Conservation (phyloP, 2,113 vertebrate genomes). For the Thinocorus orbignyianus region DNA sequence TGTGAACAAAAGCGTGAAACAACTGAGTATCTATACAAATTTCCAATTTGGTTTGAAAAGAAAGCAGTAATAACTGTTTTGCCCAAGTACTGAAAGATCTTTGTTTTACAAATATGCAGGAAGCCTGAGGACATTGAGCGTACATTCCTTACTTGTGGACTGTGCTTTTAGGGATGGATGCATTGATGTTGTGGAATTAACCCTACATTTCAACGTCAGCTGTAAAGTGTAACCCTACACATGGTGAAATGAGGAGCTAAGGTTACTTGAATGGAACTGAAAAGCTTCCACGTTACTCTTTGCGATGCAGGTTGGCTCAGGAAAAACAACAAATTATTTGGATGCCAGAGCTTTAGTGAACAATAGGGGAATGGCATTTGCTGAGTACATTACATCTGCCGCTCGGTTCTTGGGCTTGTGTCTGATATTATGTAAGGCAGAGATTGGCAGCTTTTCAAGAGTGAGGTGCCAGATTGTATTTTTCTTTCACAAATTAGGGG, state of each 20-base stretch:
- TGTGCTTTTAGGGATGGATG: background rate
- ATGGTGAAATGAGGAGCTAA: background rate
- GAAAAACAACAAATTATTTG: background rate
- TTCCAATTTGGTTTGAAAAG: background rate
- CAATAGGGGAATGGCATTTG: background rate
- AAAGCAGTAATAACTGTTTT: background rate
- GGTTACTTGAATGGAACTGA: background rate
- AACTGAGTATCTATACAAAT: background rate
- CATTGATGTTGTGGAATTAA: background rate
- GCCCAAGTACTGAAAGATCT: background rate
- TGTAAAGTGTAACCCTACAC: rapidly evolving
- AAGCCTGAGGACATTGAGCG: background rate
- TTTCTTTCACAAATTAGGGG: constrained; percentile 41
- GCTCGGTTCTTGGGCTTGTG: background rate
- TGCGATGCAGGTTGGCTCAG: background rate
- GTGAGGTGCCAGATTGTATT: constrained; percentile 20
- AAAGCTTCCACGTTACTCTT: background rate
- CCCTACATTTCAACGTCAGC: background rate
- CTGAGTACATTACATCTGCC: background rate
- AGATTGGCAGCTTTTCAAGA: constrained; percentile 33
- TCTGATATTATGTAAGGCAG: constrained; percentile 22
- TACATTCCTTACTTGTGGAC: background rate
- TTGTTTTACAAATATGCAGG: background rate
- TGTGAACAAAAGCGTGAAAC: background rate
- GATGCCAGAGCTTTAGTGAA: background rate